These are phyloP conservation scores for Flexamia atlantica DNA, from an alignment of 2,888 invertebrate species.

Conservation along the genomic window DNA sequence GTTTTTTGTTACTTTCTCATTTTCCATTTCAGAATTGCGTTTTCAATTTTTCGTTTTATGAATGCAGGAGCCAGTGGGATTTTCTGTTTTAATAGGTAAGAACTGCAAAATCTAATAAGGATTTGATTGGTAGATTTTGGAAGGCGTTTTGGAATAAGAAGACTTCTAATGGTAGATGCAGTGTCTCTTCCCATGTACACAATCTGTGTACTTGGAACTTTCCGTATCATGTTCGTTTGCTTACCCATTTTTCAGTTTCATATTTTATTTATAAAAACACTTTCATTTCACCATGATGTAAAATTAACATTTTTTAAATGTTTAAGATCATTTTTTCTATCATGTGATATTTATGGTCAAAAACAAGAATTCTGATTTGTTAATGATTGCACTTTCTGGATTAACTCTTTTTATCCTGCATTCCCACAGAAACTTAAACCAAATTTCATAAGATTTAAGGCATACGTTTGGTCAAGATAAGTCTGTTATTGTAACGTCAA, in stretches of 20 bases:
- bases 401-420: no score
- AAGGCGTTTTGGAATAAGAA: background rate
- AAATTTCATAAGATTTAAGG: no score
- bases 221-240: background rate
- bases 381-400: background rate
- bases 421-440: no score
- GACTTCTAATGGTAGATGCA: background rate
- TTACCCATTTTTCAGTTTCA: background rate
- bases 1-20: background rate
- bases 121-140: slow-evolving; percentile 21
- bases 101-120: background rate
- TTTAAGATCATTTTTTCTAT: no score
- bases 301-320: no score
- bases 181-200: background rate
- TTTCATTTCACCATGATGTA: no score
- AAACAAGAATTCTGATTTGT: background rate
- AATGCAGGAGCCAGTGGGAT: background rate
- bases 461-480: no score
- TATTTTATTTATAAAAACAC: no score
- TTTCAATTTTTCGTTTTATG: background rate
- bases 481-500: no score
- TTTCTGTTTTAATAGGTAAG: background rate
- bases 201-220: background rate
- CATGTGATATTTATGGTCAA: no score
- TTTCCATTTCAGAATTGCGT: background rate